These are phyloP conservation scores for Phoenicopterus ruber DNA, from an alignment of 2,113 vertebrate species.

Conservation along the genomic window DNA sequence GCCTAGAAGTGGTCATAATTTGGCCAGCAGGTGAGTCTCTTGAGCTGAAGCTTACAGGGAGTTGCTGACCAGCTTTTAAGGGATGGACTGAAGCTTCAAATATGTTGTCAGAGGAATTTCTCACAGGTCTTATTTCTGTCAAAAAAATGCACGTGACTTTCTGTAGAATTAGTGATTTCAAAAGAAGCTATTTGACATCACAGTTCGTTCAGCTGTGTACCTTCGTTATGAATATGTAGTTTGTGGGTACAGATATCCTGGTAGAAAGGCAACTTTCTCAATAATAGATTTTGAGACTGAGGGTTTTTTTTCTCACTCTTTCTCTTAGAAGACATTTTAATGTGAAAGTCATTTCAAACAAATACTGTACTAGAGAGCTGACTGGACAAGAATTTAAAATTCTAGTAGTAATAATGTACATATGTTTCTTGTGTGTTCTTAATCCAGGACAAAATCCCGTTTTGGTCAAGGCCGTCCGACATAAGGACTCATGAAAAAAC, in stretches of 20 bases:
- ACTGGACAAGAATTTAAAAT: background rate
- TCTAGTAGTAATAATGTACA: background rate
- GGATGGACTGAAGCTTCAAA: background rate
- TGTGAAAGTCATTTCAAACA: background rate
- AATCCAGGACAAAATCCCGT: conserved; percentile 76
- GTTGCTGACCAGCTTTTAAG: background rate
- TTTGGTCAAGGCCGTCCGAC: conserved; percentile 75
- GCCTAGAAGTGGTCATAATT: background rate
- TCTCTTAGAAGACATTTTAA: background rate
- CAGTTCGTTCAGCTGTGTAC: background rate
- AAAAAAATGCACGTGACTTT: background rate
- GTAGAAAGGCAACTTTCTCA: background rate
- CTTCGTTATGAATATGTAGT: background rate
- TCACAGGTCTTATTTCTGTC: background rate
- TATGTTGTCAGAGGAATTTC: background rate
- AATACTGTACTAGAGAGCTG: background rate
- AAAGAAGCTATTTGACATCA: background rate
- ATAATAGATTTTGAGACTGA: background rate
- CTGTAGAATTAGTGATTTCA: background rate
- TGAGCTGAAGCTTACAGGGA: background rate
- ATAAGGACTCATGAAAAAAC: conserved; percentile 26
- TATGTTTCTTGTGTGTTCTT: background rate
- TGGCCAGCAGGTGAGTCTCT: background rate
- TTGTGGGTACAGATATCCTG: background rate
- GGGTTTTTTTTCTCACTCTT: background rate